Conservation (phyloP, 1,140 invertebrate species). For the Sipha flava region DNA sequence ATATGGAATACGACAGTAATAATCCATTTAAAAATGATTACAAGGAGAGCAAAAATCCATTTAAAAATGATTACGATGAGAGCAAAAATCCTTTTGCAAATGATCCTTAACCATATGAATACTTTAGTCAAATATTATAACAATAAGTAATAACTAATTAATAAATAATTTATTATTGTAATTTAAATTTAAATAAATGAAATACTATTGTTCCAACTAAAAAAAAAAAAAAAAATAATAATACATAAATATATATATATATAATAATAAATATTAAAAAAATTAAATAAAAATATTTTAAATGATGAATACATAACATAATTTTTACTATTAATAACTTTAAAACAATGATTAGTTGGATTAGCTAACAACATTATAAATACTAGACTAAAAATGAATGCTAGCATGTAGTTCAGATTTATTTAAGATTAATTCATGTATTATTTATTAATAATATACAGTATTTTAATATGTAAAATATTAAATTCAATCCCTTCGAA, state of each 20-base stretch:
- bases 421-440: conserved; percentile 28
- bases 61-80: conserved; percentile 47
- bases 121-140: not conserved
- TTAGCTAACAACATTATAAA: conserved; percentile 34
- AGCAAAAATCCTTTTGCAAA: conserved; percentile 48
- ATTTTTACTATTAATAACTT: conserved; percentile 23
- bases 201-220: conserved; percentile 19
- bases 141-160: not conserved
- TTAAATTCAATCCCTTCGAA: conserved; percentile 59
- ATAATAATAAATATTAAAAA: not conserved
- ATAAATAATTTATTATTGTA: conserved; percentile 31
- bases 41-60: not conserved
- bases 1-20: not conserved
- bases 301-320: not conserved
- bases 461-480: conserved; percentile 13
- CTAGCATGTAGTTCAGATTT: conserved; percentile 13
- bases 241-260: not conserved
- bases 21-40: conserved; percentile 23
- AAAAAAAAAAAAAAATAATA: too few species aligned
- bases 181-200: conserved; percentile 26
- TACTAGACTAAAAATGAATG: conserved; percentile 22
- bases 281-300: not conserved
- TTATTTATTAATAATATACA: conserved; percentile 23
- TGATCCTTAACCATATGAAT: not conserved
- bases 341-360: conserved; percentile 31